Conservation (phyloP, 2,113 vertebrate species). For the Thamnophis sirtalis region DNA sequence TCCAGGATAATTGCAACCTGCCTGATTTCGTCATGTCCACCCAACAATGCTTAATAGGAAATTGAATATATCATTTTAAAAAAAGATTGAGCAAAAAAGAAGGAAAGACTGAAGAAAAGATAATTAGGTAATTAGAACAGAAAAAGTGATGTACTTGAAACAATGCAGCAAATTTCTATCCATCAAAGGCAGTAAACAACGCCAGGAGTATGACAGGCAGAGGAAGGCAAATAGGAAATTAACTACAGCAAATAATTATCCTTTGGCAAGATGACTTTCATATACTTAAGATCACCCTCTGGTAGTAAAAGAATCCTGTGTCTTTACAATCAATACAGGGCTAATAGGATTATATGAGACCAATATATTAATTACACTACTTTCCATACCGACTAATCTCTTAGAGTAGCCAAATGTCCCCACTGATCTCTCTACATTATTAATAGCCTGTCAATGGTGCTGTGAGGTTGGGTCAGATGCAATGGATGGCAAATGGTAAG, state of each 20-base stretch:
- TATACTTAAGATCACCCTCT: background rate
- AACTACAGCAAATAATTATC: background rate
- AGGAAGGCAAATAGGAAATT: background rate
- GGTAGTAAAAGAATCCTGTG: background rate
- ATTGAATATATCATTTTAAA: background rate
- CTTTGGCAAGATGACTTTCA: background rate
- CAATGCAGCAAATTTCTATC: background rate
- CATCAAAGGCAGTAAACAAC: background rate
- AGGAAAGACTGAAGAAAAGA: background rate
- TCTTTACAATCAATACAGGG: constrained; percentile 25
- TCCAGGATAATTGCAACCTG: background rate
- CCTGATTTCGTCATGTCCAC: background rate
- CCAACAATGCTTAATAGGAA: background rate
- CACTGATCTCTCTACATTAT: constrained; percentile 23
- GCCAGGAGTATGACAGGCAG: background rate
- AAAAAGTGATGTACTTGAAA: background rate
- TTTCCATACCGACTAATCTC: constrained; percentile 23
- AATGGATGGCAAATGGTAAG: background rate
- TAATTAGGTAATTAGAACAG: background rate
- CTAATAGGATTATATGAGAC: background rate
- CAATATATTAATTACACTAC: constrained; percentile 49
- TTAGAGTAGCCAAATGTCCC: background rate
- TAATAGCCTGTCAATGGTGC: constrained; percentile 4
- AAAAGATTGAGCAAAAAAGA: background rate
- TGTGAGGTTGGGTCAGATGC: constrained; percentile 19